These are phyloP conservation scores for Coregonus ussuriensis DNA, from an alignment of 2,797 vertebrate species.

Conservation along the genomic window DNA sequence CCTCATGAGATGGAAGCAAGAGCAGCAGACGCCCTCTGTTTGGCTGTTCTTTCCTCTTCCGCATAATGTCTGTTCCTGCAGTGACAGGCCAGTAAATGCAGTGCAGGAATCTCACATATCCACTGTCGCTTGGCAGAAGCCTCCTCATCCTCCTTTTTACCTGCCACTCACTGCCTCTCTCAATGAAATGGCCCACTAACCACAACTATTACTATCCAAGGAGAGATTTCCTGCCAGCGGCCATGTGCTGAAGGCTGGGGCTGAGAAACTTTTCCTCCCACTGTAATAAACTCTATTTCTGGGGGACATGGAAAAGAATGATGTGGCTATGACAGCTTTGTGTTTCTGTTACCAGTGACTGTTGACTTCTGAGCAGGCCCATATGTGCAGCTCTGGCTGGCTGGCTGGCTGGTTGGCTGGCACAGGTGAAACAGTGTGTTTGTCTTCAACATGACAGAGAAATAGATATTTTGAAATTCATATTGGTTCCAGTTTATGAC, in stretches of 20 bases:
- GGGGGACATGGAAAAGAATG: background rate
- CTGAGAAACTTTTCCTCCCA: background rate
- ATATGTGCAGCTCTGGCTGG: background rate
- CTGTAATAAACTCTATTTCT: background rate
- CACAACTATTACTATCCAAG: conserved; percentile 31
- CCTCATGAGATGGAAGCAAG: background rate
- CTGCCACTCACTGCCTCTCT: conserved; percentile 57
- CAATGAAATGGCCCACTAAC: conserved; percentile 59
- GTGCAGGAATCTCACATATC: conserved; percentile 29
- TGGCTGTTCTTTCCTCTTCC: background rate
- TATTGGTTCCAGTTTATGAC: background rate
- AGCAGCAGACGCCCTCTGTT: background rate
- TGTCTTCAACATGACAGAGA: conserved; percentile 7
- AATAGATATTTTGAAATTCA: background rate
- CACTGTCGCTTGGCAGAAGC: conserved; percentile 35
- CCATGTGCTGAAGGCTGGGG: background rate
- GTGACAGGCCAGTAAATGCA: conserved; percentile 40
- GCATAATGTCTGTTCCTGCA: background rate
- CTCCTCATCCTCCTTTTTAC: conserved; percentile 46
- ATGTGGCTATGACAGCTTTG: background rate
- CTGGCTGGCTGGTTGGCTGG: background rate
- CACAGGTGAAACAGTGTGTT: background rate
- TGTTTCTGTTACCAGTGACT: background rate
- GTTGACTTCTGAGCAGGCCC: background rate
- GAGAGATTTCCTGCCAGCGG: conserved; percentile 26